Evolutionary conservation across 2,797 vertebrate species (phyloP).

Genomic region (Enteromius paludinosus): DNA sequence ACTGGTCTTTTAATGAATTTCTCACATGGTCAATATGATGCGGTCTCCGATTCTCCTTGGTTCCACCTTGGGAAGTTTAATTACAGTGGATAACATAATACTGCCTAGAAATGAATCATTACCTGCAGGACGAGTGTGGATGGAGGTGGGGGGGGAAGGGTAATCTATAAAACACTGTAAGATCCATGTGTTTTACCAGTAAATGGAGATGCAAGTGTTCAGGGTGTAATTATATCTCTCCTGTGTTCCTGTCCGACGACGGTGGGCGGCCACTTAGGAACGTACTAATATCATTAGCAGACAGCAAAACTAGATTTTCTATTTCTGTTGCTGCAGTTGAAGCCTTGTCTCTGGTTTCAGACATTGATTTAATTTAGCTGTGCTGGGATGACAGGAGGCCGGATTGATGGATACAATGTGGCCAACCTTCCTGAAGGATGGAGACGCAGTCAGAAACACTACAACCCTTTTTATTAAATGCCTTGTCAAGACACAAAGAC

Average conservation of each 20-base stretch:
- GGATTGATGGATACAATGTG: constrained; percentile 79
- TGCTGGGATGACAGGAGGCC: constrained; percentile 81
- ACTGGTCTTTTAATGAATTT: constrained; percentile 77
- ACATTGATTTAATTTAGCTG: constrained; percentile 84
- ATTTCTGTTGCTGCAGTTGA: constrained; percentile 86
- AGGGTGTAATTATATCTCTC: constrained; percentile 80
- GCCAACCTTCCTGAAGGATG: constrained; percentile 76
- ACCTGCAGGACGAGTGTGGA: constrained; percentile 61
- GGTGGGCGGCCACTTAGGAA: constrained; percentile 79
- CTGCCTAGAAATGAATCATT: constrained; percentile 72
- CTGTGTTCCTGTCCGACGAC: constrained; percentile 76
- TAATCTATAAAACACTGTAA: constrained; percentile 76
- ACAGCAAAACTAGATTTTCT: constrained; percentile 84
- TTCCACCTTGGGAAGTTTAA: constrained; percentile 81
- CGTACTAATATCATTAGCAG: constrained; percentile 83
- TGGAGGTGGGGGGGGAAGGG: constrained; percentile 43
- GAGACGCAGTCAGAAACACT: constrained; percentile 68
- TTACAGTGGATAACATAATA: constrained; percentile 77
- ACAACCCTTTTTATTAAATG: constrained; percentile 76
- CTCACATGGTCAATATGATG: constrained; percentile 77
- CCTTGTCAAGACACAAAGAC: constrained; percentile 67
- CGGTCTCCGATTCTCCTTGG: constrained; percentile 80
- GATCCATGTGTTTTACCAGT: constrained; percentile 75
- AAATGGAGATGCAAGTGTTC: constrained; percentile 79
- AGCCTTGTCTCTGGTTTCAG: constrained; percentile 85